phyloP scores from a whole-genome alignment of 2,113 vertebrate genomes.

The Aphelocoma coerulescens region DNA sequence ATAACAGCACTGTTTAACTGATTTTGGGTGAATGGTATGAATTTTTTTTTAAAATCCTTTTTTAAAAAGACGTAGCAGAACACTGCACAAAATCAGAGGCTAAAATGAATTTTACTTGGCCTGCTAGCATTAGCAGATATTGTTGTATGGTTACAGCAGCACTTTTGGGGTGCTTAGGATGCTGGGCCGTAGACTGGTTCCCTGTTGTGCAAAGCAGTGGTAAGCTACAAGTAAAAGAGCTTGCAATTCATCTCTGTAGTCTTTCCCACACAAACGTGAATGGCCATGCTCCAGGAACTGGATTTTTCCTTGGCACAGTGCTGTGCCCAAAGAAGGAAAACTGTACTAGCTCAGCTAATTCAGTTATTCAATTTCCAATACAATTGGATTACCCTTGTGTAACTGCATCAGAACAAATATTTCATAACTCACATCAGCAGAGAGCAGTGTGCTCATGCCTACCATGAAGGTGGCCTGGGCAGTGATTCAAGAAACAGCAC shows the following conservation, averaged over 20 bases:
- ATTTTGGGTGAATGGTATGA: not conserved
- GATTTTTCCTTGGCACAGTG: not conserved
- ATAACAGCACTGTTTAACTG: not conserved
- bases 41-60: not conserved
- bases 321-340: not conserved
- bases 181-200: not conserved
- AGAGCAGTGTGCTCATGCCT: not conserved
- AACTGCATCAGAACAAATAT: not conserved
- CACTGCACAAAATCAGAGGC: not conserved
- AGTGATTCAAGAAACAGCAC: not conserved
- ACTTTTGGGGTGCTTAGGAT: not conserved
- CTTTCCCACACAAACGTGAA: not conserved
- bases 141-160: not conserved
- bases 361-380: slow-evolving; percentile 23
- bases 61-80: not conserved
- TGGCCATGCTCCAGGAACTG: not conserved
- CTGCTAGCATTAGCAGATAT: not conserved
- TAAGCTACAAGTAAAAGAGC: not conserved
- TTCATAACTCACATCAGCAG: not conserved
- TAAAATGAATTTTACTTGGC: not conserved
- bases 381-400: not conserved
- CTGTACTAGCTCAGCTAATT: not conserved
- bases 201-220: not conserved
- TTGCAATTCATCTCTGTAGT: not conserved
- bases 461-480: not conserved